Evolutionary conservation across 2,797 vertebrate genomes (phyloP).

Genomic region (Paedocypris micromegethes): DNA sequence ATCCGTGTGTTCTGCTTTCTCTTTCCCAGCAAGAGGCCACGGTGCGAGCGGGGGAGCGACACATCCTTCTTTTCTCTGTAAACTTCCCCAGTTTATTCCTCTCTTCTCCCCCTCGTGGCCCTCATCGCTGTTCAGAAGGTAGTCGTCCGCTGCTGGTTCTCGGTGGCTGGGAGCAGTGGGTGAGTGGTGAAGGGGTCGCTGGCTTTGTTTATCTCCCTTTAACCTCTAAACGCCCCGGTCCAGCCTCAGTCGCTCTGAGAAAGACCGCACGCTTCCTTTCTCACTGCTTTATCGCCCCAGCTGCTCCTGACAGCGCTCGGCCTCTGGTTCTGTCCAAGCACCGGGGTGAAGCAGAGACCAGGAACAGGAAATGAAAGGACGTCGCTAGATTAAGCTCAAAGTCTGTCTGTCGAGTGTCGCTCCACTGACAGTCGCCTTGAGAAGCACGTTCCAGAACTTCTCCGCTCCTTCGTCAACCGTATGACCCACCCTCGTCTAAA

Average conservation of each 20-base stretch:
- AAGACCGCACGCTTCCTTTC: slow-evolving; percentile 60
- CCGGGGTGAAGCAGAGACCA: background rate
- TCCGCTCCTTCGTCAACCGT: too few relatives aligned
- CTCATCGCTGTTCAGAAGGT: slow-evolving; percentile 7
- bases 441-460: too few relatives aligned
- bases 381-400: background rate
- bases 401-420: too few relatives aligned
- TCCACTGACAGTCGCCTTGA: too few relatives aligned
- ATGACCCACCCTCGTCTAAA: too few relatives aligned
- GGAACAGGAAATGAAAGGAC: background rate
- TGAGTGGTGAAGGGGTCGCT: slow-evolving; percentile 25
- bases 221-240: slow-evolving; percentile 51
- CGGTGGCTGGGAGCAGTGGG: slow-evolving; percentile 17
- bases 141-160: slow-evolving; percentile 5
- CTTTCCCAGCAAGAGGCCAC: slow-evolving; percentile 27
- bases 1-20: slow-evolving; percentile 13
- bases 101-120: background rate
- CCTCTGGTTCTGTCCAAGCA: slow-evolving; percentile 9
- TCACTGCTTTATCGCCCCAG: slow-evolving; percentile 59
- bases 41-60: slow-evolving; percentile 47
- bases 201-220: slow-evolving; percentile 49
- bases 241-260: slow-evolving; percentile 50
- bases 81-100: slow-evolving; percentile 13
- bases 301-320: slow-evolving; percentile 35
- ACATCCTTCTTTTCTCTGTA: slow-evolving; percentile 47